A percentile compares a stretch with the other conserved stretches of the same genome.
Evolutionary conservation across 2,888 invertebrate genomes (phyloP).

Genomic region (Baronia brevicornis): DNA sequence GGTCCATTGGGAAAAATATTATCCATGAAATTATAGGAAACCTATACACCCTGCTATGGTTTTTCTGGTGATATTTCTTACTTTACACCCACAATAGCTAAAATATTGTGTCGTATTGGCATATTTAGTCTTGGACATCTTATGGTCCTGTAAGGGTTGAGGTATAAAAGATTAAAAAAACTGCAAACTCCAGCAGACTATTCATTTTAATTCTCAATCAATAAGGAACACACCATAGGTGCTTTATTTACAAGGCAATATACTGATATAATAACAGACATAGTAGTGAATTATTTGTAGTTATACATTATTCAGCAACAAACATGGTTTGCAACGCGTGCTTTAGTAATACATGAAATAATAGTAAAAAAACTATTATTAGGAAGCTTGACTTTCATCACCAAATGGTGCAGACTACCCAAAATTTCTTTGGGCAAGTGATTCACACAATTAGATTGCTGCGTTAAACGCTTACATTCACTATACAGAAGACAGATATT

Average conservation of each 20-base stretch:
- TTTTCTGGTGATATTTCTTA: no score
- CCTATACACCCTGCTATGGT: no score
- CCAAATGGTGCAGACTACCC: no score
- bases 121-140: no score
- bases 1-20: no score
- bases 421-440: constrained; percentile 15
- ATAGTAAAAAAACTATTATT: constrained; percentile 38
- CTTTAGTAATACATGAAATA: constrained; percentile 39
- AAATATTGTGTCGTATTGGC: no score
- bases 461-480: constrained; percentile 49
- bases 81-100: no score
- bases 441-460: constrained; percentile 30
- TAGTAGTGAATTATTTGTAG: constrained; percentile 43
- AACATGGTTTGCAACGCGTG: constrained; percentile 40
- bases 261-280: no score
- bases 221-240: constrained; percentile 61
- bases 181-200: constrained; percentile 65
- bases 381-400: constrained; percentile 36
- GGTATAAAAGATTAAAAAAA: constrained; percentile 46
- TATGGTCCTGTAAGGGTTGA: constrained; percentile 3
- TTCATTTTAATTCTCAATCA: constrained; percentile 67
- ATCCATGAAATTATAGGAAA: no score
- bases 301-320: constrained; percentile 36
- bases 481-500: constrained; percentile 12
- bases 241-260: constrained; percentile 68